A percentile compares a stretch with the other conserved stretches of the same genome.
Conservation (phyloP, 2,797 vertebrate genomes). For the Alauda arvensis region DNA sequence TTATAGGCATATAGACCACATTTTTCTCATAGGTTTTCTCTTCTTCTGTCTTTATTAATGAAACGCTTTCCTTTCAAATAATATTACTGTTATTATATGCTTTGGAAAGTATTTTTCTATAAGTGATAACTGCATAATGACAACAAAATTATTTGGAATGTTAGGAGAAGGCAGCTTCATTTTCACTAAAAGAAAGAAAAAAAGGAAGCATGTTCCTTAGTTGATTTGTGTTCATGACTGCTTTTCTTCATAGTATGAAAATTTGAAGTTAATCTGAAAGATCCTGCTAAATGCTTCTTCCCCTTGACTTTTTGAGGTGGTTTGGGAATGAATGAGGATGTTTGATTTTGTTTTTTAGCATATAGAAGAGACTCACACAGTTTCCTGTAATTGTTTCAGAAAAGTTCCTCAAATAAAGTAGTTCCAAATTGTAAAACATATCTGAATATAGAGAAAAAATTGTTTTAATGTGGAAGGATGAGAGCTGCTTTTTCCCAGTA, state of each 20-base stretch:
- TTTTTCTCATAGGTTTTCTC: neutral
- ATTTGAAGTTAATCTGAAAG: neutral
- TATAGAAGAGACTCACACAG: neutral
- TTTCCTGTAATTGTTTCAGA: neutral
- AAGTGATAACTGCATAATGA: neutral
- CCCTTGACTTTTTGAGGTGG: neutral
- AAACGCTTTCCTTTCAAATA: neutral
- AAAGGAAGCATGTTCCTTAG: neutral
- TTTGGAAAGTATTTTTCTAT: neutral
- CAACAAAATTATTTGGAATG: neutral
- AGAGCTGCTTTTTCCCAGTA: neutral
- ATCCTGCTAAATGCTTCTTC: neutral
- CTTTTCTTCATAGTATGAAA: neutral
- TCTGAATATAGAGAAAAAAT: neutral
- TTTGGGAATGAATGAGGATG: rapidly evolving
- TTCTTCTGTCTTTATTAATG: neutral
- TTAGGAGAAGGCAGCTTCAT: neutral
- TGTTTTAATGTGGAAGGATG: neutral
- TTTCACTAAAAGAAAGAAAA: neutral
- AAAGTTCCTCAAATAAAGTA: neutral
- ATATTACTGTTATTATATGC: neutral
- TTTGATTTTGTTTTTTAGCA: neutral
- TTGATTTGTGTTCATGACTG: neutral
- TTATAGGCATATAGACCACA: rapidly evolving
- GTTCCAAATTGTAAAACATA: neutral